Conservation (phyloP, 23 tunicate genomes). For the Ascidia mentula region DNA sequence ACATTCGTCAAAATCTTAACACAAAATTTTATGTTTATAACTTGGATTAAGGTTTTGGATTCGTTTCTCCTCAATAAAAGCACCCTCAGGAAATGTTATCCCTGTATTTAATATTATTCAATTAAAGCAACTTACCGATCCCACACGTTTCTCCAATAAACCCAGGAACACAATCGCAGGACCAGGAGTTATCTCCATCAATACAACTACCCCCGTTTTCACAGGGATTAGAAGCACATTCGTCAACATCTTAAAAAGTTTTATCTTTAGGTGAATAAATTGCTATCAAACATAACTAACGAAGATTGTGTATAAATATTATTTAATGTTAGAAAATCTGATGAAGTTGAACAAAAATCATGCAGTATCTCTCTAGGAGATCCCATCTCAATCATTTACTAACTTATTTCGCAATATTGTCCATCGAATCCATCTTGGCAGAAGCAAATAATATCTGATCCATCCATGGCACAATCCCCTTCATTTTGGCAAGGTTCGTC, state of each 20-base stretch:
- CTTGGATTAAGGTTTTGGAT: no score
- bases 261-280: no score
- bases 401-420: conserved; percentile 75
- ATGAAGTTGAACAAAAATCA: no score
- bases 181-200: conserved; percentile 67
- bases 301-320: no score
- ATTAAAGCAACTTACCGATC: conserved; percentile 1
- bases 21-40: no score
- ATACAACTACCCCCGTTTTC: conserved; percentile 79
- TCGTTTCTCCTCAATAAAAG: not conserved
- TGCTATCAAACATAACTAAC: not conserved
- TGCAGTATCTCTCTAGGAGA: no score
- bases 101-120: no score
- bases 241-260: conserved; percentile 78
- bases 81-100: not conserved
- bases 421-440: conserved; percentile 93
- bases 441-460: conserved; percentile 59
- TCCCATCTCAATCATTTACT: no score
- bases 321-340: no score
- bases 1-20: conserved; percentile 83
- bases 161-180: conserved; percentile 77
- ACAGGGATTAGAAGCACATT: conserved; percentile 75
- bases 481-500: conserved; percentile 85
- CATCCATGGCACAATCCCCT: conserved; percentile 82
- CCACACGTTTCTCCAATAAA: conserved; percentile 27